Evolutionary conservation across 2,888 invertebrate genomes (phyloP).

Genomic region (Parthenolecanium corni): DNA sequence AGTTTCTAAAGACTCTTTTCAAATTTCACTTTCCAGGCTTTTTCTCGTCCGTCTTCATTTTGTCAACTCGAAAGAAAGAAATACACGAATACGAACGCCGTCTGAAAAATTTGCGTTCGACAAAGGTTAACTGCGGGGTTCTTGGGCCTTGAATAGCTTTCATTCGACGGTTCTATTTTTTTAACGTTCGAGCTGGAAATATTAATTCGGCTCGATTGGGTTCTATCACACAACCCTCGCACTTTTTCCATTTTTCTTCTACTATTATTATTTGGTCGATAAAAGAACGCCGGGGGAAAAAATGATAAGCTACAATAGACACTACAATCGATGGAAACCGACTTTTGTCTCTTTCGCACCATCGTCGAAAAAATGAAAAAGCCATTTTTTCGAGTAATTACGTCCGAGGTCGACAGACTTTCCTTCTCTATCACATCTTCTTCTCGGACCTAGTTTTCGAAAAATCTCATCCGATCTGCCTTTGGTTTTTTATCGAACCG

Average conservation of each 20-base stretch:
- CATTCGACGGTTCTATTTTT: constrained; percentile 3
- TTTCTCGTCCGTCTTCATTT: background rate
- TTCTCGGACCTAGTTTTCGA: no score
- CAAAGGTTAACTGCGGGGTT: constrained; percentile 3
- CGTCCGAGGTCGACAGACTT: no score
- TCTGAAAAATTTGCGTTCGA: background rate
- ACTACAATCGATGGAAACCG: no score
- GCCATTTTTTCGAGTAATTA: no score
- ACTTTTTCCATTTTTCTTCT: background rate
- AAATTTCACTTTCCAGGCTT: background rate
- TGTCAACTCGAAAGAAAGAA: background rate
- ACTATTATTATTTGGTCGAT: background rate
- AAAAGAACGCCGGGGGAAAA: no score
- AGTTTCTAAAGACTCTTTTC: background rate
- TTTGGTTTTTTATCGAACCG: no score
- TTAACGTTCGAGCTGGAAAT: background rate
- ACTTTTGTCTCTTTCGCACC: no score
- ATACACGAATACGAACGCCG: background rate
- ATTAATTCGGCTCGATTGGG: constrained; percentile 20
- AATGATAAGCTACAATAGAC: no score
- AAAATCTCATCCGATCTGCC: no score
- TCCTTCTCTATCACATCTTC: no score
- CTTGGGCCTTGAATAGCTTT: background rate
- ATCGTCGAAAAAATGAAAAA: no score
- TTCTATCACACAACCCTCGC: background rate